Conservation (phyloP, 2,113 vertebrate species). For the Pelvicachromis taeniatus region DNA sequence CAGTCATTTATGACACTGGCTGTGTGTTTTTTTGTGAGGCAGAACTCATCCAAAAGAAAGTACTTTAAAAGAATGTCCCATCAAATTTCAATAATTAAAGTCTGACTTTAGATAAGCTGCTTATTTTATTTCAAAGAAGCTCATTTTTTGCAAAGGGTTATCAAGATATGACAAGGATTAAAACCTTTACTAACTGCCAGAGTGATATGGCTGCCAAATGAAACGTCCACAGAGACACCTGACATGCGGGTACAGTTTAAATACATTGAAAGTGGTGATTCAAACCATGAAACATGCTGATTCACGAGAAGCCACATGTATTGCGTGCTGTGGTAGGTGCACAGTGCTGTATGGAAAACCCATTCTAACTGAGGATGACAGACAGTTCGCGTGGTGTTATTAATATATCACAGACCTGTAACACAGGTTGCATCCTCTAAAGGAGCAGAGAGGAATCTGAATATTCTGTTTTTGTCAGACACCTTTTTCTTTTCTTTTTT, state of each 20-base stretch:
- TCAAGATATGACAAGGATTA: neutral
- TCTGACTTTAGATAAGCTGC: neutral
- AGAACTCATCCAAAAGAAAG: neutral
- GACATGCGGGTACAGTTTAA: neutral
- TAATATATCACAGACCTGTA: slow-evolving; percentile 11
- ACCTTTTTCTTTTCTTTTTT: slow-evolving; percentile 24
- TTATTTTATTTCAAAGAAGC: neutral
- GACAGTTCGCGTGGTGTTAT: neutral
- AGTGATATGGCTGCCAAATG: neutral
- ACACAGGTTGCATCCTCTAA: neutral
- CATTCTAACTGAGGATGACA: neutral
- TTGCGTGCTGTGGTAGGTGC: neutral
- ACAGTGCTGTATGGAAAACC: neutral
- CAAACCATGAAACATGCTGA: neutral
- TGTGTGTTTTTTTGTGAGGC: neutral
- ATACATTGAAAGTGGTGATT: neutral
- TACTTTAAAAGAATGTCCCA: neutral
- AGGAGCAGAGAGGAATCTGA: neutral
- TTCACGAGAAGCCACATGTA: neutral
- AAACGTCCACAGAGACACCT: neutral
- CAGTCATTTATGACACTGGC: neutral
- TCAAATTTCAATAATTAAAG: neutral
- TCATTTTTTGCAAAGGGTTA: neutral
- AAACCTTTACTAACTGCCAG: neutral
- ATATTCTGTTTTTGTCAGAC: slow-evolving; percentile 31